phyloP scores from a whole-genome alignment of 2,888 invertebrate species.

The Elaeidobius kamerunicus region DNA sequence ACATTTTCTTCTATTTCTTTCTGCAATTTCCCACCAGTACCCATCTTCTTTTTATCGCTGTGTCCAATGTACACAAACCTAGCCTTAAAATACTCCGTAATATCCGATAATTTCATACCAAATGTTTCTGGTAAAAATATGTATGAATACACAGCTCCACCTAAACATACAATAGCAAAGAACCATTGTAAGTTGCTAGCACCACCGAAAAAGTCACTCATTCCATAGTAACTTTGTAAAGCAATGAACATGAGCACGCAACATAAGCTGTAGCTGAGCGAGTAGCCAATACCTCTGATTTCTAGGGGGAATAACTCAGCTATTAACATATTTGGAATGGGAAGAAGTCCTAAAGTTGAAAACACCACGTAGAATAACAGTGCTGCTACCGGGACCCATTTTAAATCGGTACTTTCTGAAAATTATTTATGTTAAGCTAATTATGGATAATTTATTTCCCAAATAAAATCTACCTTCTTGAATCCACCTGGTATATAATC shows the following conservation, averaged over 20 bases:
- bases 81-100: conserved; percentile 51
- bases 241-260: conserved; percentile 58
- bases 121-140: conserved; percentile 53
- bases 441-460: background rate
- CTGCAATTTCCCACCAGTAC: background rate
- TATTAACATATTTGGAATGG: conserved; percentile 62
- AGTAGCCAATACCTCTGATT: conserved; percentile 58
- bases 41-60: background rate
- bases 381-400: conserved; percentile 53
- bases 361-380: conserved; percentile 57
- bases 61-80: conserved; percentile 43
- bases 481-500: conserved; percentile 53
- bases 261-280: conserved; percentile 55
- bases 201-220: conserved; percentile 47
- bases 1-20: conserved; percentile 1
- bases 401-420: conserved; percentile 42
- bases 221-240: conserved; percentile 52
- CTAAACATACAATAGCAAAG: conserved; percentile 52
- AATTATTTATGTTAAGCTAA: conserved; percentile 3
- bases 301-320: conserved; percentile 60
- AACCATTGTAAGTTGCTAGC: conserved; percentile 56
- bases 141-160: conserved; percentile 48
- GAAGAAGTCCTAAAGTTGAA: conserved; percentile 57
- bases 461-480: conserved; percentile 43
- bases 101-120: conserved; percentile 50